Conservation (phyloP, 2,113 vertebrate genomes). For the Engraulis encrasicolus region DNA sequence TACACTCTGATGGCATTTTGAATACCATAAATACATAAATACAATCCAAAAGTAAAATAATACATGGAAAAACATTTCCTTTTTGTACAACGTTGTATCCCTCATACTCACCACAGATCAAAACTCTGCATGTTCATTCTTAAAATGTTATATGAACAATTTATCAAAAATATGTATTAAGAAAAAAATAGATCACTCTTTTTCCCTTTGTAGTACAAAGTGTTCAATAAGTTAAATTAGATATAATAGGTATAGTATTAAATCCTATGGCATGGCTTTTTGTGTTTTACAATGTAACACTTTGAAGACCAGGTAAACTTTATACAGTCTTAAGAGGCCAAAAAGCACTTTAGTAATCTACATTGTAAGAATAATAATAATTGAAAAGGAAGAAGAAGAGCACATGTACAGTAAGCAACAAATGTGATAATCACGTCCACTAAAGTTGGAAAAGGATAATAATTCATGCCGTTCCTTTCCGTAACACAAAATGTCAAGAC, state of each 20-base stretch:
- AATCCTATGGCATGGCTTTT: background rate
- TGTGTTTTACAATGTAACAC: background rate
- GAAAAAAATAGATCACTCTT: background rate
- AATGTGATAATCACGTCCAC: background rate
- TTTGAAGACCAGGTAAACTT: background rate
- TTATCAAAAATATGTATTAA: conserved; percentile 4
- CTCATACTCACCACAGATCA: background rate
- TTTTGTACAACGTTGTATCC: background rate
- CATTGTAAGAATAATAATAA: background rate
- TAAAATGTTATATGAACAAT: background rate
- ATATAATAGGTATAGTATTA: background rate
- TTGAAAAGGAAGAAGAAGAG: too few species aligned
- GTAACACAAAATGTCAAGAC: conserved; percentile 11
- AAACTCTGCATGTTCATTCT: background rate
- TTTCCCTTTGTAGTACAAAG: background rate
- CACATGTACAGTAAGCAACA: background rate
- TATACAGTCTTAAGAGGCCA: background rate
- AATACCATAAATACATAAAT: background rate
- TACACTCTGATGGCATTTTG: background rate
- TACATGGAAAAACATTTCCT: background rate
- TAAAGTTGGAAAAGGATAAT: background rate
- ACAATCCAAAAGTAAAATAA: background rate
- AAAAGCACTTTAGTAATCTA: background rate
- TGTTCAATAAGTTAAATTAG: conserved; percentile 12
- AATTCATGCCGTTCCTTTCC: background rate